Conservation (phyloP, 2,113 vertebrate species). For the Percopsis transmontana region DNA sequence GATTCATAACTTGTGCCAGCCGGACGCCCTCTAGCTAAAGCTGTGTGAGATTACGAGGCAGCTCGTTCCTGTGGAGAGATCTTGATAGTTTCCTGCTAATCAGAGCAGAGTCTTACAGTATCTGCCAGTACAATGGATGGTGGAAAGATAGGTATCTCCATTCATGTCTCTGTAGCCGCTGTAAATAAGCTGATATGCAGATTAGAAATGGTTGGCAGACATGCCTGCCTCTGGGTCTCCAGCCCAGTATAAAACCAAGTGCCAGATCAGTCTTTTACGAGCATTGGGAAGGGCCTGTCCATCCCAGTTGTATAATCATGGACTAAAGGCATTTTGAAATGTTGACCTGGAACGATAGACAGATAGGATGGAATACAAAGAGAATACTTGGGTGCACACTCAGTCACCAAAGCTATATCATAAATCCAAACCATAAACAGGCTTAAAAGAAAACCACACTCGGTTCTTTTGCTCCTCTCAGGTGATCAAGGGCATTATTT, state of each 20-base stretch:
- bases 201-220: slow-evolving; percentile 14
- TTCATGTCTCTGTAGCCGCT: slow-evolving; percentile 12
- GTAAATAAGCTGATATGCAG: slow-evolving; percentile 44
- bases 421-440: background rate
- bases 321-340: slow-evolving; percentile 20
- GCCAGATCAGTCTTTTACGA: slow-evolving; percentile 14
- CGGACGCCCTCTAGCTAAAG: slow-evolving; percentile 16
- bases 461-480: too few relatives aligned
- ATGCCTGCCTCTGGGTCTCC: slow-evolving; percentile 24
- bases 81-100: slow-evolving; percentile 31
- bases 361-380: background rate
- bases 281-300: background rate
- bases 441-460: background rate
- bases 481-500: background rate
- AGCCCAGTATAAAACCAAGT: slow-evolving; percentile 21
- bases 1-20: background rate
- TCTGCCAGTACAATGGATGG: slow-evolving; percentile 25
- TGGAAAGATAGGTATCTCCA: slow-evolving; percentile 38
- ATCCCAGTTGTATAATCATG: background rate
- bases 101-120: slow-evolving; percentile 24
- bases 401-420: background rate
- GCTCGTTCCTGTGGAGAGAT: slow-evolving; percentile 22
- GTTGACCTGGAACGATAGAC: background rate
- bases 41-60: slow-evolving; percentile 13
- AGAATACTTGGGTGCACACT: background rate